Evolutionary conservation across 1,140 invertebrate genomes (phyloP).

Genomic region (Copidosoma floridanum): DNA sequence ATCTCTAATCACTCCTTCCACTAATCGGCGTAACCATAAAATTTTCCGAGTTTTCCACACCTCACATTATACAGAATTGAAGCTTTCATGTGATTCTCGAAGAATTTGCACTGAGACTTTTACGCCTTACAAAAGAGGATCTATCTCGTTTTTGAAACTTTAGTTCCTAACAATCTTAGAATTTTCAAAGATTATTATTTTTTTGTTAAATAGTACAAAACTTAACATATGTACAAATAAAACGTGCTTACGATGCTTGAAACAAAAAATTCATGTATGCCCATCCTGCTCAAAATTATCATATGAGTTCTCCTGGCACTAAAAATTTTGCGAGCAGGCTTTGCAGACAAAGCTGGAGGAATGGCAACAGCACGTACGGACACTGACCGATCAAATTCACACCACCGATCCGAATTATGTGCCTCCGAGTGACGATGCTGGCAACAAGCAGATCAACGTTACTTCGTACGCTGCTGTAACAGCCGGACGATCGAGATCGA

Average conservation of each 20-base stretch:
- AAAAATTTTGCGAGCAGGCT: slow-evolving; percentile 68
- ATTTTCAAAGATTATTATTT: slow-evolving; percentile 11
- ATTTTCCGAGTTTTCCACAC: neutral
- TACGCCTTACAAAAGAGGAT: neutral
- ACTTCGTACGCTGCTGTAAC: slow-evolving; percentile 60
- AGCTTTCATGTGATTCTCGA: slow-evolving; percentile 10
- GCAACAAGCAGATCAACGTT: slow-evolving; percentile 46
- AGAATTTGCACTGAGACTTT: neutral
- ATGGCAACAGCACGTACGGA: slow-evolving; percentile 65
- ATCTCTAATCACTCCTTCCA: neutral
- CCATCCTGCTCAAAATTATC: slow-evolving; percentile 18
- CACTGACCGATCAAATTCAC: slow-evolving; percentile 67
- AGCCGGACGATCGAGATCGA: slow-evolving; percentile 56
- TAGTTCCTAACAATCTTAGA: neutral
- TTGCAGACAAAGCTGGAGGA: slow-evolving; percentile 64
- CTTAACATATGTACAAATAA: slow-evolving; percentile 27
- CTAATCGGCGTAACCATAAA: slow-evolving; percentile 18
- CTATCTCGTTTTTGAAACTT: too few species aligned
- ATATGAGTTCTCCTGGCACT: slow-evolving; percentile 32
- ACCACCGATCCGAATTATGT: slow-evolving; percentile 72
- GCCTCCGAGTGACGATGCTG: slow-evolving; percentile 29
- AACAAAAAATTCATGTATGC: slow-evolving; percentile 15
- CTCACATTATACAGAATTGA: too few species aligned
- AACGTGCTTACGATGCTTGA: slow-evolving; percentile 24
- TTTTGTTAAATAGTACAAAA: slow-evolving; percentile 1